These are phyloP conservation scores for Todiramphus saurophagus DNA, from an alignment of 2,113 vertebrate species.

Conservation along the genomic window DNA sequence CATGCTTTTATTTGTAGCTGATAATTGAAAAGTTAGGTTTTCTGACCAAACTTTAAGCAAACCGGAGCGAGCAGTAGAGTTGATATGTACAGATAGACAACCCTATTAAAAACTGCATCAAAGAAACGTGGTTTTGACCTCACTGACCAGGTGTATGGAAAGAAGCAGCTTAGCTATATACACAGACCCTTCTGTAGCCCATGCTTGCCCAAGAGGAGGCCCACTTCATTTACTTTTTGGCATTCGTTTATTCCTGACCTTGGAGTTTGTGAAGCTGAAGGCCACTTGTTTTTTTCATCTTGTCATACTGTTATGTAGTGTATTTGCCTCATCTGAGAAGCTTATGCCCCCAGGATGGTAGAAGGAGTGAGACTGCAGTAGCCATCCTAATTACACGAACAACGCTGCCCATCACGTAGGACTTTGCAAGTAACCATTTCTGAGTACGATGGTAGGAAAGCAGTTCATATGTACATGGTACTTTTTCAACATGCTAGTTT, in stretches of 20 bases:
- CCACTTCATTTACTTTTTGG: neutral
- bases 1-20: too few relatives aligned
- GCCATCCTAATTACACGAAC: neutral
- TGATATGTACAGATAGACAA: neutral
- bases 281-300: neutral
- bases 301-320: neutral
- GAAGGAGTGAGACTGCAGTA: neutral
- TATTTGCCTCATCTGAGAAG: neutral
- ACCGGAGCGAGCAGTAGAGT: neutral
- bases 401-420: fast-evolving
- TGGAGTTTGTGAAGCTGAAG: neutral
- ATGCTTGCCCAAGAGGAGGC: neutral
- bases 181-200: neutral
- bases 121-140: neutral
- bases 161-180: neutral
- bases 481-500: neutral
- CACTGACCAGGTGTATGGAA: too few relatives aligned
- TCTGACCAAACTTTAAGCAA: neutral
- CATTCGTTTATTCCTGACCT: neutral
- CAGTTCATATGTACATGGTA: neutral
- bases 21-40: neutral
- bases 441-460: neutral
- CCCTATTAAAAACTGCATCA: neutral
- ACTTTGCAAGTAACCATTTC: neutral
- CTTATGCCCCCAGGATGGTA: neutral